Evolutionary conservation across 2,797 vertebrate genomes (phyloP), one percentile per base, ranked within the genome.

Genomic region (Perodicticus potto): DNA sequence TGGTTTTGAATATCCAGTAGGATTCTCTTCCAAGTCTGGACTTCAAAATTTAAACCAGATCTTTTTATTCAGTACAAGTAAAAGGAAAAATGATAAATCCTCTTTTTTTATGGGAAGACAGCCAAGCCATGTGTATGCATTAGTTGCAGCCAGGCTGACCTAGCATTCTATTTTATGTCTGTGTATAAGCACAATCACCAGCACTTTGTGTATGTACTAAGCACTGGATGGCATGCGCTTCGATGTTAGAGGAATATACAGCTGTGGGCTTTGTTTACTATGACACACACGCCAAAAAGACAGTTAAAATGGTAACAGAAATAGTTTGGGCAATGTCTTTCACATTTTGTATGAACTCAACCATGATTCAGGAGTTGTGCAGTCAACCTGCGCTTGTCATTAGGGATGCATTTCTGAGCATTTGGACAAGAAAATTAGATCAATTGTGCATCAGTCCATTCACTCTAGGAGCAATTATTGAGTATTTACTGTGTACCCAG

Each of bases 271-370:
- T 92, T 94, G n/a, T 80, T 81, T 78, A 32, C 84, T 69, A 40
- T 11, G 20, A 85, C 45, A 29, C 9, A 4, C 37, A 34, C 7
- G 76, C 57, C 80, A 43, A n/a, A 43, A 53, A 11, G n/a, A 3
- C 4, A 40, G 69, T 92, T 92, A 45, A 94, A 80, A 72, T 32
- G 37, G 55, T 86, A 49, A 40, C 23, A n/a, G 63, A 84, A 86
- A 74, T 57, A 93, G 83, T 86, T 61, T 61, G 37, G 59, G 74
- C 92, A 94, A 37, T 49, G 74, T 89, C 83, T 63, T 82, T 80
- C 55, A 65, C 22, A 32, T 95, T 82, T 49, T 85, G 45, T 81
- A 32, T 80, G 82, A 93, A 53, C n/a, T 63, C 91, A 84, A 0
- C 72, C 14, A 0, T 7, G 3, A 43, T 86, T 78, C n/a, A 57